Evolutionary conservation across 2,797 vertebrate genomes (phyloP), one percentile per base, ranked within the genome.

Genomic region (Apogon talboti): DNA sequence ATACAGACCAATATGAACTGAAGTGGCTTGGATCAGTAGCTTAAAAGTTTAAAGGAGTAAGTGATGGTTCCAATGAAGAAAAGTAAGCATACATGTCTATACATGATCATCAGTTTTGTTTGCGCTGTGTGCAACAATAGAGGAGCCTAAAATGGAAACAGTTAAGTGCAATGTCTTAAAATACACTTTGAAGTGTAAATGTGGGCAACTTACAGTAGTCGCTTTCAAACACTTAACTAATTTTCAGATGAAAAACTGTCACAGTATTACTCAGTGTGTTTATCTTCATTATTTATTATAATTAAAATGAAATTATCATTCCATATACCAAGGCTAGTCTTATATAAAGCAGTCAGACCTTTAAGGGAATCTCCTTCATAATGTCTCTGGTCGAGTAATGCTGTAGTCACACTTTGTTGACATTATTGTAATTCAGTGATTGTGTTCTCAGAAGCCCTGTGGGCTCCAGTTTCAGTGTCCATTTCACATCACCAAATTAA

Each of bases 401-500:
- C 41, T 43, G 52, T 5, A 57, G 48, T 16, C 47, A 59, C 59
- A 40, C 7, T 16, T 8, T 66, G 9, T 21, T 61, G 40, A 45
- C 6, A 54, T 76, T 66, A 60, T 18, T 59, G 60, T 54, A 74
- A 77, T 9, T 37, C 38, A 2, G 11, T 55, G 37, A 35, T n/a
- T 1, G 11, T 16, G 24, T 82, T 85, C 63, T 64, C 16, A 5
- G 43, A 67, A 78, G 2, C 30, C 76, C 58, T 11, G 57, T 57
- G 71, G 37, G 67, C 53, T 66, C 33, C 33, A 28, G 47, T 40
- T 45, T 51, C 37, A 41, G 19, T 46, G 16, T 55, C 43, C 24
- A 49, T 84, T 81, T 82, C 60, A 78, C 66, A 67, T 70, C 64
- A 72, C 35, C 48, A 66, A 58, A 63, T 33, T 37, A 15, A 66